Conservation (phyloP, 2,888 invertebrate species). For the Nudaria mundana region DNA sequence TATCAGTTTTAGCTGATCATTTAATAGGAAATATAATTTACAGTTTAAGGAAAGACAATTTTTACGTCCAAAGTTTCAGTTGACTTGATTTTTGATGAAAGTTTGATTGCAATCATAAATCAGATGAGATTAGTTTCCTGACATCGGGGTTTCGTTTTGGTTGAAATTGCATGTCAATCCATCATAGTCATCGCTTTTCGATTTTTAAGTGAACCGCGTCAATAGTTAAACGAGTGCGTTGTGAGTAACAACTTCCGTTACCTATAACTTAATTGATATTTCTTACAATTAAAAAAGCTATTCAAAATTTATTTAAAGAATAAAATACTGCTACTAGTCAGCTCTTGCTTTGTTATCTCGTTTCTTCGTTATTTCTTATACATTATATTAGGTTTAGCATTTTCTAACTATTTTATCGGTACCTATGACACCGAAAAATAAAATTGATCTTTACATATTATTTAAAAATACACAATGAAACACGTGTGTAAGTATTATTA, state of each 20-base stretch:
- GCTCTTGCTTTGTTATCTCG: too few relatives aligned
- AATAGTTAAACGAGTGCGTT: not conserved
- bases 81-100: conserved; percentile 10
- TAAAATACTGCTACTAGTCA: too few relatives aligned
- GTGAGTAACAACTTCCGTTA: too few relatives aligned
- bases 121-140: not conserved
- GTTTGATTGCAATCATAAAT: conserved; percentile 5
- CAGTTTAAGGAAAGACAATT: conserved; percentile 25
- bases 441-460: too few relatives aligned
- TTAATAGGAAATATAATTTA: conserved; percentile 47
- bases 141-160: not conserved
- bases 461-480: too few relatives aligned
- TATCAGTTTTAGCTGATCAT: conserved; percentile 37
- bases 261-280: too few relatives aligned
- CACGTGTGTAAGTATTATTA: too few relatives aligned
- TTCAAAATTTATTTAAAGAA: too few relatives aligned
- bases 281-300: not conserved
- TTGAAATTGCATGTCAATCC: not conserved
- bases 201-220: not conserved
- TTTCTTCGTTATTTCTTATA: too few relatives aligned
- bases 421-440: too few relatives aligned
- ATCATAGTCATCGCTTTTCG: not conserved
- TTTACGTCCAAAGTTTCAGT: conserved; percentile 22
- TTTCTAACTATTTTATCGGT: too few relatives aligned
- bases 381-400: too few relatives aligned